These are phyloP conservation scores for Smutsia temminckii DNA, from an alignment of 2,797 vertebrate species.

Conservation along the genomic window DNA sequence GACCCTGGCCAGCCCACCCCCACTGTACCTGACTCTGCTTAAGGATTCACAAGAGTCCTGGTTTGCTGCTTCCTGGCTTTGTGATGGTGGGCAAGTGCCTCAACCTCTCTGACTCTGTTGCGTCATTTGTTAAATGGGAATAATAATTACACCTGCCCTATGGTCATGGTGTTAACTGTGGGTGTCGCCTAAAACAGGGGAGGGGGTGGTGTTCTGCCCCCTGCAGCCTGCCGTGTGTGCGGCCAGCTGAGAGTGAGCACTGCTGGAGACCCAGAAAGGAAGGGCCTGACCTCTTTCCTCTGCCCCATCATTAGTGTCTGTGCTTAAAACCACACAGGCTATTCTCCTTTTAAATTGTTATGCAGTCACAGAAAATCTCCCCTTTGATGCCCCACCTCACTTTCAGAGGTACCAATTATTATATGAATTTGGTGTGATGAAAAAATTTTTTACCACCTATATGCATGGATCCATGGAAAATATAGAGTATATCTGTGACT, in stretches of 20 bases:
- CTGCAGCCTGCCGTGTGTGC: background rate
- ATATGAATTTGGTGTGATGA: background rate
- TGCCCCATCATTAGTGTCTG: background rate
- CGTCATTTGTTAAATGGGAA: background rate
- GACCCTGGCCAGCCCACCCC: background rate
- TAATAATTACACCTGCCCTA: background rate
- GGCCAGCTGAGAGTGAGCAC: background rate
- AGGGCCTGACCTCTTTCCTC: no score
- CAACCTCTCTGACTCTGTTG: background rate
- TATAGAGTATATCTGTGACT: background rate
- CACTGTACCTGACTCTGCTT: background rate
- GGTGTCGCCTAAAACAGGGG: background rate
- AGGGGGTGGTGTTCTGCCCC: background rate
- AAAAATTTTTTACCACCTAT: background rate
- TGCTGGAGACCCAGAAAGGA: background rate
- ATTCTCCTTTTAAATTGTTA: background rate
- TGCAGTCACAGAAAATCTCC: background rate
- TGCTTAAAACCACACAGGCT: background rate
- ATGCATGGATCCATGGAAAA: background rate
- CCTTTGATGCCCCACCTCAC: background rate
- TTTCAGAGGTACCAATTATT: background rate
- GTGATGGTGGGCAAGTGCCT: background rate
- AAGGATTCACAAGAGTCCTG: background rate
- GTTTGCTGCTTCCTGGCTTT: background rate
- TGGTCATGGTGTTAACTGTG: fast-evolving